Base-by-base conservation (phyloP, 1,140 invertebrate genomes). In the Nephila pilipes region DNA sequence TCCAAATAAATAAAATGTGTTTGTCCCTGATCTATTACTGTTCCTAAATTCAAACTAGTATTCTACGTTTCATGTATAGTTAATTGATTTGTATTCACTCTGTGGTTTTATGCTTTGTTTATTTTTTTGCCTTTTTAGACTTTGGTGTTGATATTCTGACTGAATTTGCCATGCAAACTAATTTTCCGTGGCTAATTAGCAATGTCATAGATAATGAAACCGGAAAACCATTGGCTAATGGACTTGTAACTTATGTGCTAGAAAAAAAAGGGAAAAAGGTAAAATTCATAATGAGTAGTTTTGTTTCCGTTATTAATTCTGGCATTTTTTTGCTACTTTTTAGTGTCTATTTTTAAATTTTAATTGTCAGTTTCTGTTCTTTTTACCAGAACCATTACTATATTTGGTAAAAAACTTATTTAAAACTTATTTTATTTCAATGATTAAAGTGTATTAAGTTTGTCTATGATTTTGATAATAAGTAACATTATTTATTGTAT, bases 171-270 rank as follows among this genome's bases (percentile, higher is more conserved):
- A 96, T 97, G 8, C 96, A 97, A 94, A 97, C 97, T 60, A 97
- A 96, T 29, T 98, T 98, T 95, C 98, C 98, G 2, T 99, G 98
- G 98, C 95, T 99, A 1, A 98, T 99, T 97, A 98, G 98, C 3
- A 99, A 99, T 96, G 98, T 98, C 16, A 97, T 97, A 60, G 98
- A 99, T 95, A 98, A 98, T 94, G 97, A 98, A 95, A 98, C 98
- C 0, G 97, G 97, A 1, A 95, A 97, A 81, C 97, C 98, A 0
- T 95, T 99, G 55, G 98, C 97, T 3, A 97, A 98, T 95, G 98
- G 98, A 1, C 96, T 97, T 94, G 97, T 98, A 80, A 97, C 97
- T 1, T 97, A 98, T 95, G 97, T 98, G 0, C 95, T 98, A n/a
- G 96, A 98, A 94, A 97, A 97, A 96, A 96, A 97, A 94, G 97